phyloP scores from a whole-genome alignment of 2,113 vertebrate genomes.

The Anguilla japonica region DNA sequence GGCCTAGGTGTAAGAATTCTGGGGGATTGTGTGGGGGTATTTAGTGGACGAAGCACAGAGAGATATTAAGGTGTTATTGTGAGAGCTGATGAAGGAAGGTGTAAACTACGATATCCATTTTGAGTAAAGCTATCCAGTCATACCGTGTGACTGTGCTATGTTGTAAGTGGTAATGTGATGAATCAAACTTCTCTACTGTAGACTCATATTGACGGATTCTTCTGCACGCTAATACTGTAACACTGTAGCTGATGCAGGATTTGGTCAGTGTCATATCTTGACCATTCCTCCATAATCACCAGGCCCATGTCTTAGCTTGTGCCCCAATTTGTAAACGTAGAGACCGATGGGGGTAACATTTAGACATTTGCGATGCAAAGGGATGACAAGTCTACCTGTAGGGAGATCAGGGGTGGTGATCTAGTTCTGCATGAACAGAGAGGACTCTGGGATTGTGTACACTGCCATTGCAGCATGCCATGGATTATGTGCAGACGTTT shows the following conservation, averaged over 20 bases:
- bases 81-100: not conserved
- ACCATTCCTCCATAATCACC: not conserved
- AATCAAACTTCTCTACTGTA: not conserved
- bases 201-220: not conserved
- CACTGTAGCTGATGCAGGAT: too few relatives aligned
- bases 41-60: not conserved
- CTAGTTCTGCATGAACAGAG: not conserved
- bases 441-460: not conserved
- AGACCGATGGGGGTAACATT: too few relatives aligned
- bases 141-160: not conserved
- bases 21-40: not conserved
- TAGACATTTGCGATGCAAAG: too few relatives aligned
- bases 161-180: not conserved
- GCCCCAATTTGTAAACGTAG: too few relatives aligned
- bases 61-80: not conserved
- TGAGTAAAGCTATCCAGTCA: not conserved
- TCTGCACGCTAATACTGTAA: too few relatives aligned
- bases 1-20: not conserved
- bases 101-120: not conserved
- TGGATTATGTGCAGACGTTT: not conserved
- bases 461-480: not conserved
- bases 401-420: too few relatives aligned
- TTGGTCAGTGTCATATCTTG: too few relatives aligned
- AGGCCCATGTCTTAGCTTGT: too few relatives aligned
- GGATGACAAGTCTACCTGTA: too few relatives aligned